phyloP scores from a whole-genome alignment of 2,797 vertebrate species.

The Sebastes itinus region DNA sequence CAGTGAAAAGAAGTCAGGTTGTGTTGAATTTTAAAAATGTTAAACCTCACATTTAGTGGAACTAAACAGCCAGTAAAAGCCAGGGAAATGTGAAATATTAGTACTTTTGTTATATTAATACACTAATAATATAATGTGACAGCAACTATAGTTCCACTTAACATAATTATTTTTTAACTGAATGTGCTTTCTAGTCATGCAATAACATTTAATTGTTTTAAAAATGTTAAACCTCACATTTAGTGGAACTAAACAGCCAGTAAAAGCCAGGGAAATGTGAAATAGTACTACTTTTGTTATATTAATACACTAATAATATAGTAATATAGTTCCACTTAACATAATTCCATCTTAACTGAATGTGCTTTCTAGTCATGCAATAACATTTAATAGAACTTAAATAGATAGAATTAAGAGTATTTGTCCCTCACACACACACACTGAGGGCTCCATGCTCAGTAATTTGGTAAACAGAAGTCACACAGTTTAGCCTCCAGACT shows the following conservation, averaged over 20 bases:
- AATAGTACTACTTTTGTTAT: background rate
- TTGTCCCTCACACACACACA: constrained; percentile 2
- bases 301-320: background rate
- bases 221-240: background rate
- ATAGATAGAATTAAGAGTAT: background rate
- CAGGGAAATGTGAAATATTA: background rate
- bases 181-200: background rate
- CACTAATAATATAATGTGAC: background rate
- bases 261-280: background rate
- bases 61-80: background rate
- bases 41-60: background rate
- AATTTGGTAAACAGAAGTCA: constrained; percentile 29
- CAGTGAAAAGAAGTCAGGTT: background rate
- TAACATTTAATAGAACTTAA: background rate
- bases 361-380: background rate
- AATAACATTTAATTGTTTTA: background rate
- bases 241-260: background rate
- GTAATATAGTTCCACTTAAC: background rate
- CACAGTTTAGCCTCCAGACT: constrained; percentile 20
- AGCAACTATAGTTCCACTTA: background rate
- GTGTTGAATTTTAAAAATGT: background rate
- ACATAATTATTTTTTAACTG: background rate
- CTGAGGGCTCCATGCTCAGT: constrained; percentile 8
- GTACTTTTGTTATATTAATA: background rate
- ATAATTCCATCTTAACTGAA: background rate